A percentile compares a stretch with the other conserved stretches of the same genome.
Conservation (phyloP, 2,797 vertebrate genomes). For the Sebastes baramenuke region DNA sequence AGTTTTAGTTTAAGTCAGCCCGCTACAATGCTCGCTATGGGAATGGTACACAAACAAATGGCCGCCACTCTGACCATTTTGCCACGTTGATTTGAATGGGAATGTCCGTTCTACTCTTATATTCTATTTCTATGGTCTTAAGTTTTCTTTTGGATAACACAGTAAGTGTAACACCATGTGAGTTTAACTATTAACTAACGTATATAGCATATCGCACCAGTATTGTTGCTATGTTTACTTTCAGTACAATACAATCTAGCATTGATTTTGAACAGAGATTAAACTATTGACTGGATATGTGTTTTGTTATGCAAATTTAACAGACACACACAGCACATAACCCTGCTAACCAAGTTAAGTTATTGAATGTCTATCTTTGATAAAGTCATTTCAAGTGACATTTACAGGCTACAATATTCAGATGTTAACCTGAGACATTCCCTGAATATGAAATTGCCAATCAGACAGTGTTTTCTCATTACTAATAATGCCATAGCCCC, state of each 20-base stretch:
- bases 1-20: too few relatives aligned
- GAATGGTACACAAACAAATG: accelerated
- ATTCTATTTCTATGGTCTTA: too few relatives aligned
- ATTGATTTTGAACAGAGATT: neutral
- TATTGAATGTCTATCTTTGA: constrained; percentile 2
- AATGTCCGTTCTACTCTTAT: too few relatives aligned
- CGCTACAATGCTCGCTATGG: too few relatives aligned
- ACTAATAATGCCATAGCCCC: neutral
- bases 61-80: too few relatives aligned
- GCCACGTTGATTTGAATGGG: too few relatives aligned
- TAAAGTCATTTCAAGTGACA: constrained; percentile 2
- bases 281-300: neutral
- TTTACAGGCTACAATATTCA: neutral
- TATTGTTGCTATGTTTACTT: neutral
- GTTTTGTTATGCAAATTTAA: neutral
- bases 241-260: neutral
- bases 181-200: neutral
- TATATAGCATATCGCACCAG: neutral
- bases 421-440: neutral
- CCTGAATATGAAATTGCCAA: constrained; percentile 5
- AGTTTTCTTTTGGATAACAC: too few relatives aligned
- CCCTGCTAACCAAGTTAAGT: neutral
- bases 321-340: neutral
- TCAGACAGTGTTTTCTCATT: neutral
- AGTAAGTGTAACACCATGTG: neutral